A percentile compares a stretch with the other conserved stretches of the same genome.
Conservation (phyloP, 1,140 invertebrate species). For the Tyrophagus putrescentiae region DNA sequence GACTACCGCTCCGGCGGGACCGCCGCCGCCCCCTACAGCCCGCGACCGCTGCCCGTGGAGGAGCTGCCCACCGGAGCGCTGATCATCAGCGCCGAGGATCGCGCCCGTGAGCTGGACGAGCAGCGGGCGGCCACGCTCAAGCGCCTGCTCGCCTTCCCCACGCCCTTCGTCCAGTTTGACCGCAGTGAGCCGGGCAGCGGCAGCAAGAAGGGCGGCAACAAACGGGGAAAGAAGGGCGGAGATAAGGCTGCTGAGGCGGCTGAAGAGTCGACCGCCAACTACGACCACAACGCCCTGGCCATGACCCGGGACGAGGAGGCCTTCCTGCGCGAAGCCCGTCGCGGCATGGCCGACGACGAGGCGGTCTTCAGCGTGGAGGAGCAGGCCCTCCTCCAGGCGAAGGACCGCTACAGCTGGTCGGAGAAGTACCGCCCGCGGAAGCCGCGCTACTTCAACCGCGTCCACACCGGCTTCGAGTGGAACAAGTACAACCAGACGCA, state of each 20-base stretch:
- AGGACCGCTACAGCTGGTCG: constrained; percentile 65
- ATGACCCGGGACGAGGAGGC: constrained; percentile 40
- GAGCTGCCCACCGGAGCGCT: constrained; percentile 68
- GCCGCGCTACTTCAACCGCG: constrained; percentile 90
- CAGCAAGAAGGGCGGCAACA: too few relatives aligned
- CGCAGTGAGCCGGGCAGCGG: too few relatives aligned
- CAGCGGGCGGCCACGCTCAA: constrained; percentile 37
- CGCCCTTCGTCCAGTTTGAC: neutral
- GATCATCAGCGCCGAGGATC: constrained; percentile 60
- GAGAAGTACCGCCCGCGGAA: constrained; percentile 95
- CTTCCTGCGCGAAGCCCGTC: constrained; percentile 56
- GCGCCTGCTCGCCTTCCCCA: neutral
- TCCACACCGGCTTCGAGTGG: constrained; percentile 86
- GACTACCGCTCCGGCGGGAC: constrained; percentile 62
- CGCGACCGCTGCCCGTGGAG: constrained; percentile 47
- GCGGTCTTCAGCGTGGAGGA: constrained; percentile 83
- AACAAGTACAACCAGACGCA: constrained; percentile 99
- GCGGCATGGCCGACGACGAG: constrained; percentile 71
- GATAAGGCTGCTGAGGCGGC: too few relatives aligned
- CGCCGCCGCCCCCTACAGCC: constrained; percentile 80
- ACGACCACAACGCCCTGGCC: constrained; percentile 17
- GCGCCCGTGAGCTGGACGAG: constrained; percentile 55
- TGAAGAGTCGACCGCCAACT: neutral
- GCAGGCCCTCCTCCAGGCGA: neutral
- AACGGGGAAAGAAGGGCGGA: neutral